Evolutionary conservation across 2,888 invertebrate genomes (phyloP).

Genomic region (Tupiocoris notatus): DNA sequence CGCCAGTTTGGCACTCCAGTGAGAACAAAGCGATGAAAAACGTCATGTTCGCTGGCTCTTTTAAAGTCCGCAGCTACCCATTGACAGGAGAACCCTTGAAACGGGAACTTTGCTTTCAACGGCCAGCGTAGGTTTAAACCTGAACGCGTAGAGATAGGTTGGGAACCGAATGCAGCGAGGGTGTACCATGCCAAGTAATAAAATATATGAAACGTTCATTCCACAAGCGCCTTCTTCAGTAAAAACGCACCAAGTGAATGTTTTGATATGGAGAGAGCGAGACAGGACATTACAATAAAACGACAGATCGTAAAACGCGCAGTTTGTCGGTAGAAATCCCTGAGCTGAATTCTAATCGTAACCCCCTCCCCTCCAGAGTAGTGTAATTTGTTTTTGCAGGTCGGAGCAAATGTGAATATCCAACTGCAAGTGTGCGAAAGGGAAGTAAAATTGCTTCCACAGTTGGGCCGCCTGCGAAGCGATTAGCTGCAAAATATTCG

Average conservation of each 20-base stretch:
- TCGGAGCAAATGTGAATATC: neutral
- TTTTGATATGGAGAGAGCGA: conserved; percentile 15
- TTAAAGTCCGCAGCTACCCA: neutral
- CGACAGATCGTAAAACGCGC: conserved; percentile 19
- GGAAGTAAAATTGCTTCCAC: no score
- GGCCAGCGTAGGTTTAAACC: neutral
- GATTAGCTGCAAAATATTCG: no score
- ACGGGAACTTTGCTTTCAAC: neutral
- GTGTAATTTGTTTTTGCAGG: neutral
- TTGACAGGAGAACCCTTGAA: neutral
- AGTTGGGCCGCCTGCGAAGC: no score
- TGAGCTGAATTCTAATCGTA: conserved; percentile 21
- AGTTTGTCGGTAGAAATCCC: neutral
- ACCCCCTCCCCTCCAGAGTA: neutral
- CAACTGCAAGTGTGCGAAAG: no score
- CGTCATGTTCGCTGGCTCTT: neutral
- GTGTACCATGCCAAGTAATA: conserved; percentile 13
- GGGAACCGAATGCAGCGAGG: conserved; percentile 12
- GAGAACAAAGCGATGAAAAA: neutral
- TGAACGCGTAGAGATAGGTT: neutral
- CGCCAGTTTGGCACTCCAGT: neutral
- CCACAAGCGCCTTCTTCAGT: neutral
- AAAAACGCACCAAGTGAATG: neutral
- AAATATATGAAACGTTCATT: conserved; percentile 14
- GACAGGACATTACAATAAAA: conserved; percentile 15